Base-by-base conservation (phyloP, 2,888 invertebrate genomes). In the Branchipolynoe longqiensis region DNA sequence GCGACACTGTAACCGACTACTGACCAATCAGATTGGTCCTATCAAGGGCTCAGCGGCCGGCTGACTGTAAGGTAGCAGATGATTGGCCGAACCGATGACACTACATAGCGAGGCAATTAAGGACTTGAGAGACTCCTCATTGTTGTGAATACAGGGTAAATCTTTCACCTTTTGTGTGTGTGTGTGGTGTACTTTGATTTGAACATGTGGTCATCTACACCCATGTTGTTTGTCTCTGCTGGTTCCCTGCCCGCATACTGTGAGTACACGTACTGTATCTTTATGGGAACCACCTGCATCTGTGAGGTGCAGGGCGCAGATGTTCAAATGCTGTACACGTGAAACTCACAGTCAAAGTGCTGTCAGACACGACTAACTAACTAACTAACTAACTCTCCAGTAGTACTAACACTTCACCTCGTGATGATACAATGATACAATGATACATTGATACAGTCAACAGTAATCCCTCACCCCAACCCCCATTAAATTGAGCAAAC, bases 61-160 rank as follows among this genome's bases (percentile, higher is more conserved):
- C 69, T 22, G 69, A 33, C 36, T 22, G 22, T 12, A 69, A 69
- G 2, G 38, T 69, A 38, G 69, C 69, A 12, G 69, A 38, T 33
- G 69, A 69, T 69, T 69, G 69, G 69, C 12, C 69, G 36, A 69
- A 22, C 1, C n/a, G 1, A 18, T 36, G 1, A 1, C 36, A 38
- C n/a, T n/a, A n/a, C n/a, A n/a, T n/a, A 22, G 4, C 14, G 62
- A 8, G 25, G 62, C 58, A 58, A 33, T 12, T 14, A 69, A 33
- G 18, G 78, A 78, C 78, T 78, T 78, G 78, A 78, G 54, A 54
- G 31, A 78, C 78, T 78, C 48, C 78, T 78, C 78, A 78, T 78
- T 78, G 78, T 78, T 78, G 78, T 78, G 78, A 78, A 78, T 78
- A 78, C 78, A 78, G 78, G 78, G 78, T 78, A 78, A 78, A 78